Evolutionary conservation across 2,888 invertebrate genomes (phyloP).

Genomic region (Piscicola geometra): DNA sequence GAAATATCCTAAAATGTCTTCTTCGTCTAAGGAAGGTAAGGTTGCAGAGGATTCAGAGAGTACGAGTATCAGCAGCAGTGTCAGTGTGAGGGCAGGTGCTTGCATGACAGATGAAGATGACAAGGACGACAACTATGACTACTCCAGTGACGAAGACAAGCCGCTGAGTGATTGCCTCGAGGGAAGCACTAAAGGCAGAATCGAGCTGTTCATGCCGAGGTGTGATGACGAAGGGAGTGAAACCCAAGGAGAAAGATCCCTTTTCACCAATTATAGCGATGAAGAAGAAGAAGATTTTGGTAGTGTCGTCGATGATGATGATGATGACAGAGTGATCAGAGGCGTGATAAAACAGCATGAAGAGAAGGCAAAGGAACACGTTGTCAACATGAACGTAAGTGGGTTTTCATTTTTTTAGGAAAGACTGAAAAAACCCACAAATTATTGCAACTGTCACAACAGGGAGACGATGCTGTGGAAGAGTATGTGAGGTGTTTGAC

Average conservation of each 20-base stretch:
- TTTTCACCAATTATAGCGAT: background rate
- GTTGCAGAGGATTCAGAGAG: too few relatives aligned
- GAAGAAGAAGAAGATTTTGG: background rate
- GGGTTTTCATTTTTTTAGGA: too few relatives aligned
- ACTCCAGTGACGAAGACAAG: background rate
- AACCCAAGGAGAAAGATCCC: background rate
- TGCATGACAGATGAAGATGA: background rate
- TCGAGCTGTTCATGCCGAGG: background rate
- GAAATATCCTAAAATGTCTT: too few relatives aligned
- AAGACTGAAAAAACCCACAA: too few relatives aligned
- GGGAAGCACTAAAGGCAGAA: background rate
- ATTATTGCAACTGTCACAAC: too few relatives aligned
- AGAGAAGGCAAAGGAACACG: too few relatives aligned
- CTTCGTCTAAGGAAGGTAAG: too few relatives aligned
- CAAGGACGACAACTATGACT: background rate
- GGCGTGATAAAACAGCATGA: too few relatives aligned
- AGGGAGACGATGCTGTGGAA: background rate
- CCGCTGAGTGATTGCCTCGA: background rate
- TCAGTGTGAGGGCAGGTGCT: background rate
- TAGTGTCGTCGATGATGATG: background rate
- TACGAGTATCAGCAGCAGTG: too few relatives aligned
- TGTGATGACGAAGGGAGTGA: background rate
- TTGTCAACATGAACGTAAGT: too few relatives aligned
- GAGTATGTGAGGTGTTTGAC: conserved; percentile 10
- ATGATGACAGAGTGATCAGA: background rate